Evolutionary conservation across 2,888 invertebrate genomes (phyloP).

Genomic region (Acleris sparsana): DNA sequence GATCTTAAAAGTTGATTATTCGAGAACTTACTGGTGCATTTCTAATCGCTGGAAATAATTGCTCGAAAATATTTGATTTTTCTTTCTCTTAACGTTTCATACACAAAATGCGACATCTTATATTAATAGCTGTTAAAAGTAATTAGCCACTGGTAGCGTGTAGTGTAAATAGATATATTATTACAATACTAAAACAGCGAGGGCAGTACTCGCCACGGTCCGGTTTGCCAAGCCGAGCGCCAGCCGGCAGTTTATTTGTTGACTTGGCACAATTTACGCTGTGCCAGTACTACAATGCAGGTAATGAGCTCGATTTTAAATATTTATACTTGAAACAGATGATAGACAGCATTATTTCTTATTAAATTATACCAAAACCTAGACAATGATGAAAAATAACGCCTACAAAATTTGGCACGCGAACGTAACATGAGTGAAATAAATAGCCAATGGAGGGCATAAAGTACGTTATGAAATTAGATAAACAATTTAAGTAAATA

Average conservation of each 20-base stretch:
- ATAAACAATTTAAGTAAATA: background rate
- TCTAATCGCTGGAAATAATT: slow-evolving; percentile 3
- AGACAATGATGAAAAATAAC: background rate
- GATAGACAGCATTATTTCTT: slow-evolving; percentile 8
- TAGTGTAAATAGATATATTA: background rate
- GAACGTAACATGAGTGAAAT: background rate
- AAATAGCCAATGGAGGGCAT: background rate
- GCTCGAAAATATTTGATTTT: too few species aligned
- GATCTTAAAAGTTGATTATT: slow-evolving; percentile 24
- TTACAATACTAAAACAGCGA: slow-evolving; percentile 15
- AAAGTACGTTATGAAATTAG: too few species aligned
- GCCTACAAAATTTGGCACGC: background rate
- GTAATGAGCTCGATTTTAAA: slow-evolving; percentile 35
- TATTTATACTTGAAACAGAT: slow-evolving; percentile 25
- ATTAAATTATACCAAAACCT: slow-evolving; percentile 10
- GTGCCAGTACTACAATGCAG: slow-evolving; percentile 20
- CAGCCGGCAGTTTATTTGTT: slow-evolving; percentile 30
- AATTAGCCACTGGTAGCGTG: background rate
- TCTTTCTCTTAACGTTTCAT: too few species aligned
- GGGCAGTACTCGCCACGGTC: slow-evolving; percentile 17
- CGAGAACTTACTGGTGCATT: background rate
- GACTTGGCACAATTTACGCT: slow-evolving; percentile 20
- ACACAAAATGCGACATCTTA: too few species aligned
- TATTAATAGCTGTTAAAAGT: background rate
- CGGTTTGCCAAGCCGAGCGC: slow-evolving; percentile 30